phyloP scores from a whole-genome alignment of 2,888 invertebrate species.

The Stenodema calcarata region DNA sequence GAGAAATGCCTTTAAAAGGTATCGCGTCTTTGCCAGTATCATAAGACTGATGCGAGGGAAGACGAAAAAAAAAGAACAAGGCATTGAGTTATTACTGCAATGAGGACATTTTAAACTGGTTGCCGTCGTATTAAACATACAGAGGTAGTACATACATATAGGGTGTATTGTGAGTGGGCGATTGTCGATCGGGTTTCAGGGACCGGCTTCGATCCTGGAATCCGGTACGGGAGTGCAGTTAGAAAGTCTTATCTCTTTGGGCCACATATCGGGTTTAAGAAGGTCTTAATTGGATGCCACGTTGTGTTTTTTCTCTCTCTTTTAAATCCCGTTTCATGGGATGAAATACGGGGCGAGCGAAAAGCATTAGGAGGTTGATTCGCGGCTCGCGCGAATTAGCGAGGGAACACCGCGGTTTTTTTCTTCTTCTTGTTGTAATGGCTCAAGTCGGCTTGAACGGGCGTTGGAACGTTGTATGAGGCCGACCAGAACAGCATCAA shows the following conservation, averaged over 20 bases:
- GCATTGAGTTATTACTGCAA: not conserved
- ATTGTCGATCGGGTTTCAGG: not conserved
- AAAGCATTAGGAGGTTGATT: not conserved
- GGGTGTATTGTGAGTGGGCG: not conserved
- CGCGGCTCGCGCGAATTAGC: too few relatives aligned
- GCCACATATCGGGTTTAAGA: not conserved
- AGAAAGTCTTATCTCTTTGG: not conserved
- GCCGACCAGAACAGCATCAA: too few relatives aligned
- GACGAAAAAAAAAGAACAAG: not conserved
- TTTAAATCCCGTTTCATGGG: too few relatives aligned
- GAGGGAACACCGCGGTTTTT: too few relatives aligned
- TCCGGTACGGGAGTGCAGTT: not conserved
- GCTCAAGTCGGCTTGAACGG: too few relatives aligned
- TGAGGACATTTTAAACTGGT: not conserved
- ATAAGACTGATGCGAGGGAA: not conserved
- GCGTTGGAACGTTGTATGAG: too few relatives aligned
- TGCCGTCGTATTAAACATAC: not conserved
- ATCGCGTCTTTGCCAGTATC: too few relatives aligned
- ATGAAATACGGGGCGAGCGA: not conserved
- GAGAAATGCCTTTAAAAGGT: not conserved
- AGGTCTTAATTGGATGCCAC: not conserved
- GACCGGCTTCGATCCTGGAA: not conserved
- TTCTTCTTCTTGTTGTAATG: too few relatives aligned
- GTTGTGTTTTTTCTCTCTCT: not conserved
- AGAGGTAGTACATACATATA: not conserved